A percentile compares a stretch with the other conserved stretches of the same genome.
Evolutionary conservation across 2,797 vertebrate species (phyloP).

Genomic region (Catamblyrhynchus diadema): DNA sequence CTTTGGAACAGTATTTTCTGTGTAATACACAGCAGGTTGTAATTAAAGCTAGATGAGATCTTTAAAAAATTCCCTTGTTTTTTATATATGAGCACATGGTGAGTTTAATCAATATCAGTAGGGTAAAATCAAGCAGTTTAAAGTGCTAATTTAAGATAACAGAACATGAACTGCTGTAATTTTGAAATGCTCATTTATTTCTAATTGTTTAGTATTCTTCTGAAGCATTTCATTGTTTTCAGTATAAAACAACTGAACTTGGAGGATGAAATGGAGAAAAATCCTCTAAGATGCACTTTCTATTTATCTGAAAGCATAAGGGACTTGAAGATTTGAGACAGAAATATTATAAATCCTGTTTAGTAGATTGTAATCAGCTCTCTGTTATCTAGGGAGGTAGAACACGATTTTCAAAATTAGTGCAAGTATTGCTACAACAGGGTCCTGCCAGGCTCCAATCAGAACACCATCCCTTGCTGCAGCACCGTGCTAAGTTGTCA

Average conservation of each 20-base stretch:
- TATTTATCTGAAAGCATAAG: background rate
- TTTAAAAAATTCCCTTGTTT: background rate
- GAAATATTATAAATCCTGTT: background rate
- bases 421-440: fast-evolving
- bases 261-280: background rate
- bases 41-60: constrained; percentile 34
- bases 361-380: background rate
- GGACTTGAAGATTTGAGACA: background rate
- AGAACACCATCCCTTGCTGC: background rate
- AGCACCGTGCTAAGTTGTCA: background rate
- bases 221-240: background rate
- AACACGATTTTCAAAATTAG: background rate
- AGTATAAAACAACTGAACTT: background rate
- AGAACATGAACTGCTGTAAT: background rate
- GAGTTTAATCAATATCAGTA: constrained; percentile 23
- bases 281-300: background rate
- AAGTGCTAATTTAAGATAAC: constrained; percentile 32
- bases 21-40: constrained; percentile 3
- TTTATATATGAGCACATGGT: constrained; percentile 9
- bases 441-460: background rate
- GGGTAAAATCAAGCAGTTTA: constrained; percentile 36
- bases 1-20: constrained; percentile 22
- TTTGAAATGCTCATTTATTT: constrained; percentile 15
- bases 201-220: background rate
- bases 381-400: background rate